Conservation (phyloP, 2,113 vertebrate species). For the Microtus ochrogaster region DNA sequence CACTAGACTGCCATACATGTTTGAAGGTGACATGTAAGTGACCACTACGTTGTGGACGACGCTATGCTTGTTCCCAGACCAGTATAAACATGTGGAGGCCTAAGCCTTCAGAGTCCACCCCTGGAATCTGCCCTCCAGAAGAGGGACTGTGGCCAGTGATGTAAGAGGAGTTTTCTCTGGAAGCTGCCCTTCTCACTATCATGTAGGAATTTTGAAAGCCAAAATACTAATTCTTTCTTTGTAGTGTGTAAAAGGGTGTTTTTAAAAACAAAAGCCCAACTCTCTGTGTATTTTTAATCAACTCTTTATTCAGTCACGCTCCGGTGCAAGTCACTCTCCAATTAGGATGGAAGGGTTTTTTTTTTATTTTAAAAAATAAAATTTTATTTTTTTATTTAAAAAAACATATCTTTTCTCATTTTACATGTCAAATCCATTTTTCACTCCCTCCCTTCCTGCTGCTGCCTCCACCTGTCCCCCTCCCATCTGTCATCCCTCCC, state of each 20-base stretch:
- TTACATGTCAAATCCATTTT: too few species aligned
- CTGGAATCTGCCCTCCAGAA: slow-evolving; percentile 76
- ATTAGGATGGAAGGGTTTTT: slow-evolving; percentile 86
- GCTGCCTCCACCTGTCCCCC: too few species aligned
- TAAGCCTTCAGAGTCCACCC: slow-evolving; percentile 66
- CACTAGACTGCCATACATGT: slow-evolving; percentile 97
- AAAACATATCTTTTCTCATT: too few species aligned
- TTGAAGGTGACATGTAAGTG: slow-evolving; percentile 98
- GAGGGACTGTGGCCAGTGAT: slow-evolving; percentile 69
- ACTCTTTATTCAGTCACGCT: slow-evolving; percentile 77
- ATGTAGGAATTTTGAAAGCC: slow-evolving; percentile 87
- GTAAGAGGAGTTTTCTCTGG: slow-evolving; percentile 75
- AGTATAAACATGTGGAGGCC: slow-evolving; percentile 79
- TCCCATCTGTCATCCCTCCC: too few species aligned
- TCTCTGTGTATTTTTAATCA: slow-evolving; percentile 86
- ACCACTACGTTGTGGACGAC: slow-evolving; percentile 97
- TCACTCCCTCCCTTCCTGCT: too few species aligned
- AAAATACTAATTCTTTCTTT: slow-evolving; percentile 90
- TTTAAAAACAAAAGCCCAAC: slow-evolving; percentile 81
- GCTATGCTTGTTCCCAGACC: slow-evolving; percentile 95
- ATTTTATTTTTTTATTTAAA: background rate
- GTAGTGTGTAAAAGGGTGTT: slow-evolving; percentile 84
- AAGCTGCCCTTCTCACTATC: slow-evolving; percentile 80
- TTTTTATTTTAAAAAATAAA: slow-evolving; percentile 80
- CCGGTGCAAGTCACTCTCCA: slow-evolving; percentile 79